phyloP scores from a whole-genome alignment of 2,797 vertebrate species.

The Gobio occitaniae region DNA sequence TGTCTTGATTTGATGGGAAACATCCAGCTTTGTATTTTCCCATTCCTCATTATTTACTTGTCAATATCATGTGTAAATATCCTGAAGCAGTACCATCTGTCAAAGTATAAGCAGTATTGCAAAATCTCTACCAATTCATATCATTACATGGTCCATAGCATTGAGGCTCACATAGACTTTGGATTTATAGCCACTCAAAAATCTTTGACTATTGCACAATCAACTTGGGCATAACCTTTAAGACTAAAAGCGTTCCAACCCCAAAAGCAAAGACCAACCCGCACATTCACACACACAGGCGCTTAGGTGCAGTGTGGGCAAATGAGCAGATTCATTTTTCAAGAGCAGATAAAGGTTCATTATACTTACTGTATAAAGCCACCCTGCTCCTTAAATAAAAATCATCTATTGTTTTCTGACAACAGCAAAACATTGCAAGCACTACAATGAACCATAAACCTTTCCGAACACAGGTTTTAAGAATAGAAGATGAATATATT shows the following conservation, averaged over 20 bases:
- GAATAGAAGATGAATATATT: neutral
- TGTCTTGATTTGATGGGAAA: neutral
- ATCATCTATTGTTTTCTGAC: neutral
- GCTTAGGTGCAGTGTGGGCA: neutral
- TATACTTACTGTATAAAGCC: neutral
- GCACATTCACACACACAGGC: neutral
- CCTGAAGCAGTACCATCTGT: neutral
- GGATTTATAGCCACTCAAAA: no score
- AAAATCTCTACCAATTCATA: no score
- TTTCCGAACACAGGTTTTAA: neutral
- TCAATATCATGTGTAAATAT: neutral
- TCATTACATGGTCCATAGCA: no score
- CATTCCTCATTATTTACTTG: neutral
- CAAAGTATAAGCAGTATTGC: neutral
- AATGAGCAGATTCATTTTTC: neutral
- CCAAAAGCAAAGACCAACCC: neutral
- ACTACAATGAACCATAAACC: neutral
- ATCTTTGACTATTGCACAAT: no score
- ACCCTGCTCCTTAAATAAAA: neutral
- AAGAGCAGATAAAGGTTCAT: neutral
- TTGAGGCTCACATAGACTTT: no score
- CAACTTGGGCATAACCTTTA: neutral
- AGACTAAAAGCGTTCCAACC: conserved; percentile 1
- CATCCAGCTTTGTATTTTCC: neutral
- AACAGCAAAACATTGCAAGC: neutral